A percentile compares a stretch with the other conserved stretches of the same genome.
phyloP scores from a whole-genome alignment of 2,113 vertebrate species.

The Vimba vimba region DNA sequence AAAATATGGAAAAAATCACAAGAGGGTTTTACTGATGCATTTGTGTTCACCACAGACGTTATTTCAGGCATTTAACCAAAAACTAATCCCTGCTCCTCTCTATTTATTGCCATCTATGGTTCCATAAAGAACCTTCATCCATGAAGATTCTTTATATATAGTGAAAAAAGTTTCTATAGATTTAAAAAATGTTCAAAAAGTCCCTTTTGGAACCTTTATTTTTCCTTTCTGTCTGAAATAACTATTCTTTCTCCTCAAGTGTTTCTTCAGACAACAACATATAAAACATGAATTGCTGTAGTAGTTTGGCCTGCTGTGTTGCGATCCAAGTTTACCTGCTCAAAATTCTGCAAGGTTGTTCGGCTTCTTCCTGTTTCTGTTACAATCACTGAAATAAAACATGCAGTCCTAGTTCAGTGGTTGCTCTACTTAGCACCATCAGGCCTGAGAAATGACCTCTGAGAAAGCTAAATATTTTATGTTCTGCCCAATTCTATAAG shows the following conservation, averaged over 20 bases:
- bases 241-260: background rate
- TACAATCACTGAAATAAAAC: background rate
- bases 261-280: background rate
- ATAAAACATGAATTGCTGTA: background rate
- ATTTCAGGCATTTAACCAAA: too few relatives aligned
- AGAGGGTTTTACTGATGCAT: too few relatives aligned
- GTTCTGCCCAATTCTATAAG: background rate
- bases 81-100: too few relatives aligned
- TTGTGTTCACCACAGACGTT: too few relatives aligned
- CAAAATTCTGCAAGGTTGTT: background rate
- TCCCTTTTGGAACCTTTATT: too few relatives aligned
- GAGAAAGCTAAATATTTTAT: constrained; percentile 8
- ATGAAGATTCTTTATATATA: too few relatives aligned
- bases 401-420: background rate
- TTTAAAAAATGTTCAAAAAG: too few relatives aligned
- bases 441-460: background rate
- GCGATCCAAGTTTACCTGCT: background rate
- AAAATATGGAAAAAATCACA: too few relatives aligned
- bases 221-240: constrained; percentile 1
- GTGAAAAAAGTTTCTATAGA: too few relatives aligned
- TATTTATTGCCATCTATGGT: too few relatives aligned
- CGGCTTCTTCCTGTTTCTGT: background rate
- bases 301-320: background rate
- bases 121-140: too few relatives aligned
- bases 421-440: background rate